Conservation (phyloP, 2,888 invertebrate species). For the Neria commutata region DNA sequence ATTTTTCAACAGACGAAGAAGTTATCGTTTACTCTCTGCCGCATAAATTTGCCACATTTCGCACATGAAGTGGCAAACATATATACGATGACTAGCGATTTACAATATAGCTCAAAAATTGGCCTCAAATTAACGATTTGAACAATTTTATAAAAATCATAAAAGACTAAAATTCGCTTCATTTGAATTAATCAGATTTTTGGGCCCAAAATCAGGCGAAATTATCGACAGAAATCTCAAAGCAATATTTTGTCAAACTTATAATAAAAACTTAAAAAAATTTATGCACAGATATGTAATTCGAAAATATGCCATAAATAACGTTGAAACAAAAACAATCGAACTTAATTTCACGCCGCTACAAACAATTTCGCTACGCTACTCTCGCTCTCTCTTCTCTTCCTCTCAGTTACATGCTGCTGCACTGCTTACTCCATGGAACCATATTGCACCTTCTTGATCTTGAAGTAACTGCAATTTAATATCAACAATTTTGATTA, state of each 20-base stretch:
- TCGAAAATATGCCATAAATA: constrained; percentile 19
- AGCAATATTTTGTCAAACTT: no score
- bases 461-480: constrained; percentile 79
- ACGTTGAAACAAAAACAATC: constrained; percentile 19
- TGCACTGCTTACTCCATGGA: constrained; percentile 76
- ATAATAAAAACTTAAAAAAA: no score
- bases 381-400: constrained; percentile 29
- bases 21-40: not conserved
- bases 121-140: no score
- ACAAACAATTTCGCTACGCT: not conserved
- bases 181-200: no score
- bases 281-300: constrained; percentile 20
- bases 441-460: constrained; percentile 90
- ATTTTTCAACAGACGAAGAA: not conserved
- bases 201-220: not conserved
- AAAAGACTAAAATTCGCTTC: not conserved
- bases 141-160: no score
- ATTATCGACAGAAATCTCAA: no score
- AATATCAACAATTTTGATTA: not conserved
- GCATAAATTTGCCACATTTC: no score
- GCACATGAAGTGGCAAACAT: no score
- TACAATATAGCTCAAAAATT: no score
- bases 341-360: not conserved
- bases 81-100: no score
- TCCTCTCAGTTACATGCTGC: not conserved